These are phyloP conservation scores for Amiota minor DNA, from an alignment of 2,888 invertebrate species.

Conservation along the genomic window DNA sequence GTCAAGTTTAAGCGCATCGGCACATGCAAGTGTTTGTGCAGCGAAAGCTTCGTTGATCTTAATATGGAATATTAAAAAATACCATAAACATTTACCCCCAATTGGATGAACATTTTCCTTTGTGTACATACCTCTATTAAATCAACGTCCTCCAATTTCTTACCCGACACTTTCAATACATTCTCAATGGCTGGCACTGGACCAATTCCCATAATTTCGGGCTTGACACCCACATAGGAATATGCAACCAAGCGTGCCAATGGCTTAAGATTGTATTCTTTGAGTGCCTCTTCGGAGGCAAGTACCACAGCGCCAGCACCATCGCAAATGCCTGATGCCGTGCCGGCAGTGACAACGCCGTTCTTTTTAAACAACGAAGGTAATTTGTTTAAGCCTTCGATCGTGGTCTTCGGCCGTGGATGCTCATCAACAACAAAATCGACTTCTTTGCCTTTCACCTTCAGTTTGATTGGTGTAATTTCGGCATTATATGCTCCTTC, in stretches of 20 bases:
- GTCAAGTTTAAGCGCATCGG: slow-evolving; percentile 90
- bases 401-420: slow-evolving; percentile 84
- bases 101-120: slow-evolving; percentile 70
- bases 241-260: slow-evolving; percentile 93
- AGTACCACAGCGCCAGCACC: slow-evolving; percentile 95
- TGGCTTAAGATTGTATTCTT: slow-evolving; percentile 86
- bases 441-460: slow-evolving; percentile 87
- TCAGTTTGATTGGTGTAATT: slow-evolving; percentile 88
- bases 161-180: slow-evolving; percentile 84
- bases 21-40: slow-evolving; percentile 94
- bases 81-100: slow-evolving; percentile 74
- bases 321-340: slow-evolving; percentile 96
- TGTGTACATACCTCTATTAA: slow-evolving; percentile 84
- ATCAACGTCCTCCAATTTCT: slow-evolving; percentile 90
- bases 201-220: slow-evolving; percentile 98
- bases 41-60: slow-evolving; percentile 99
- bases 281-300: slow-evolving; percentile 92
- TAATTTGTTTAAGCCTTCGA: slow-evolving; percentile 89
- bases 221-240: slow-evolving; percentile 95
- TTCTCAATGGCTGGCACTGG: slow-evolving; percentile 95
- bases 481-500: slow-evolving; percentile 92
- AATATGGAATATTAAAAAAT: slow-evolving; percentile 23
- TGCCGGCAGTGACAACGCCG: slow-evolving; percentile 94
- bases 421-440: slow-evolving; percentile 86
- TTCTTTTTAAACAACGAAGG: slow-evolving; percentile 94